Evolutionary conservation across 35 echinoderm and acorn worm species (phyloP).

Genomic region (Anneissia japonica): DNA sequence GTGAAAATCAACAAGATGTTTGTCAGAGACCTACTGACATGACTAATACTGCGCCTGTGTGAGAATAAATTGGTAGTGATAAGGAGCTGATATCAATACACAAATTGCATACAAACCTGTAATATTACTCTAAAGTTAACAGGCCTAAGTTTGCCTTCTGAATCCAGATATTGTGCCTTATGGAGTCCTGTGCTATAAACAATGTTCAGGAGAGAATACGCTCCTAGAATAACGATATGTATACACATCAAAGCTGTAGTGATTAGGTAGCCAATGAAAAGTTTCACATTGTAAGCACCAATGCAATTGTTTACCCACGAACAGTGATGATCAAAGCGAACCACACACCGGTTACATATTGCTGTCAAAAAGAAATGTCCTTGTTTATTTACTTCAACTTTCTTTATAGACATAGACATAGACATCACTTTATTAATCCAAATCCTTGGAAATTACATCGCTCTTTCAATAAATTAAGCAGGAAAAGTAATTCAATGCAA

Average conservation of each 20-base stretch:
- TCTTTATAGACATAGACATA: no score
- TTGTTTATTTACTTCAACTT: no score
- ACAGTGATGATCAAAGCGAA: constrained; percentile 92
- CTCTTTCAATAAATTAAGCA: no score
- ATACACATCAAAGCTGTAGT: constrained; percentile 29
- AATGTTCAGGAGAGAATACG: constrained; percentile 11
- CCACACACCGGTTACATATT: constrained; percentile 76
- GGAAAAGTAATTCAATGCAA: no score
- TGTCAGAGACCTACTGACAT: no score
- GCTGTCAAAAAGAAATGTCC: constrained; percentile 47
- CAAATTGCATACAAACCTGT: constrained; percentile 34
- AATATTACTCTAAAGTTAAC: constrained; percentile 29
- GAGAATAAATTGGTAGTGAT: no score
- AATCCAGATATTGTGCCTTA: constrained; percentile 36
- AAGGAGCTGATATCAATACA: not conserved
- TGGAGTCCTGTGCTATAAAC: constrained; percentile 21
- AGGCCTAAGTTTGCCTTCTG: constrained; percentile 34
- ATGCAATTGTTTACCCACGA: constrained; percentile 90
- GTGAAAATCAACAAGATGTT: no score
- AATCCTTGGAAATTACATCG: no score
- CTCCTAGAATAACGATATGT: constrained; percentile 17
- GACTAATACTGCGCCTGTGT: no score
- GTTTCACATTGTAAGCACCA: constrained; percentile 55
- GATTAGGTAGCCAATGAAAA: constrained; percentile 53
- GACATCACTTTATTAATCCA: no score